These are phyloP conservation scores for Morpho achilles DNA, from an alignment of 2,888 invertebrate genomes.

Conservation along the genomic window DNA sequence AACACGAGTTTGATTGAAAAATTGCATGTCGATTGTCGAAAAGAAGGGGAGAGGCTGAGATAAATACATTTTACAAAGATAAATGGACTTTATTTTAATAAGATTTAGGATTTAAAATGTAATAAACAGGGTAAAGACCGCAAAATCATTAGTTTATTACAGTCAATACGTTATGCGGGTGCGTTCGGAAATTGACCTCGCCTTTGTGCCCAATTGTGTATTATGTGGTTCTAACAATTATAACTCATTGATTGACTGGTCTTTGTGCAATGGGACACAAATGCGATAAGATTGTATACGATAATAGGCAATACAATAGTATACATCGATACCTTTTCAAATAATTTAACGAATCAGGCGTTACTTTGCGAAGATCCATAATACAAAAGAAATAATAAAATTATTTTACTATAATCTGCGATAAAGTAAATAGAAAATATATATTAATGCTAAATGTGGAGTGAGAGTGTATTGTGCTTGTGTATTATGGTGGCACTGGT, in stretches of 20 bases:
- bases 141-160: constrained; percentile 21
- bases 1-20: constrained; percentile 57
- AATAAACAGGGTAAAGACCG: constrained; percentile 18
- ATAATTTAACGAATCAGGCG: no score
- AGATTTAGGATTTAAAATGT: constrained; percentile 36
- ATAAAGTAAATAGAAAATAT: no score
- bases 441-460: no score
- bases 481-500: no score
- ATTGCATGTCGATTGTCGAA: constrained; percentile 61
- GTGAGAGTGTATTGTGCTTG: no score
- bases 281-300: no score
- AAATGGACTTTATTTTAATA: constrained; percentile 33
- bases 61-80: constrained; percentile 23
- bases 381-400: no score
- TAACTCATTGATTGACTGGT: not conserved
- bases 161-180: constrained; percentile 40
- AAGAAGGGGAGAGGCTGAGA: constrained; percentile 46
- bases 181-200: constrained; percentile 50
- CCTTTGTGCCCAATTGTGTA: constrained; percentile 34
- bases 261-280: no score
- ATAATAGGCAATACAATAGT: no score
- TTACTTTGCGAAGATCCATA: no score
- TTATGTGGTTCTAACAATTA: constrained; percentile 10
- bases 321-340: no score
- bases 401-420: no score